Evolutionary conservation across 2,113 vertebrate species (phyloP).

Genomic region (Cichladusa arquata): DNA sequence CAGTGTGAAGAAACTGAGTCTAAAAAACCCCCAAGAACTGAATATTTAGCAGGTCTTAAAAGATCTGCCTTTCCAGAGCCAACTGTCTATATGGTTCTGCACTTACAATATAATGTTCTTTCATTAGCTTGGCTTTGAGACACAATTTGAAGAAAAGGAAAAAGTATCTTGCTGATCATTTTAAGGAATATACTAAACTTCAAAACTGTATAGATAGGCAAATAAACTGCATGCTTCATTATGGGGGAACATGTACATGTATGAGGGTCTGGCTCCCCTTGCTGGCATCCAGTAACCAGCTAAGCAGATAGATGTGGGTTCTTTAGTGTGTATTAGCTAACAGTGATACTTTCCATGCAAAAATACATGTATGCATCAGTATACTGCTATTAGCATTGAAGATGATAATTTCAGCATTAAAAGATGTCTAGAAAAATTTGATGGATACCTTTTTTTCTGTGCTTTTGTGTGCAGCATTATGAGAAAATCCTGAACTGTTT

Average conservation of each 20-base stretch:
- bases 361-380: background rate
- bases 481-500: background rate
- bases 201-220: background rate
- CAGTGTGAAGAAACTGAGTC: background rate
- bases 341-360: background rate
- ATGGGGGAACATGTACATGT: too few relatives aligned
- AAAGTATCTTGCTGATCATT: background rate
- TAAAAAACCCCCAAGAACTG: fast-evolving
- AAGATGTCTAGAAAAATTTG: background rate
- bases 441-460: background rate
- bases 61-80: background rate
- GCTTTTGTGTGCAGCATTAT: fast-evolving
- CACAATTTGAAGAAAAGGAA: background rate
- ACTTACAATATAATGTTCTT: background rate
- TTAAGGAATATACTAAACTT: background rate
- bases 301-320: background rate
- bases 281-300: background rate
- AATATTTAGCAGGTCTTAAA: background rate
- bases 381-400: background rate
- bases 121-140: background rate
- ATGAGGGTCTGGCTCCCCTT: fast-evolving
- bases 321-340: background rate
- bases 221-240: background rate
- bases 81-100: background rate
- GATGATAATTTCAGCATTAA: background rate